Percentiles rank a stretch among this genome's conserved stretches.
Conservation (phyloP, 2,797 vertebrate species). For the Peromyscus melanophrys region DNA sequence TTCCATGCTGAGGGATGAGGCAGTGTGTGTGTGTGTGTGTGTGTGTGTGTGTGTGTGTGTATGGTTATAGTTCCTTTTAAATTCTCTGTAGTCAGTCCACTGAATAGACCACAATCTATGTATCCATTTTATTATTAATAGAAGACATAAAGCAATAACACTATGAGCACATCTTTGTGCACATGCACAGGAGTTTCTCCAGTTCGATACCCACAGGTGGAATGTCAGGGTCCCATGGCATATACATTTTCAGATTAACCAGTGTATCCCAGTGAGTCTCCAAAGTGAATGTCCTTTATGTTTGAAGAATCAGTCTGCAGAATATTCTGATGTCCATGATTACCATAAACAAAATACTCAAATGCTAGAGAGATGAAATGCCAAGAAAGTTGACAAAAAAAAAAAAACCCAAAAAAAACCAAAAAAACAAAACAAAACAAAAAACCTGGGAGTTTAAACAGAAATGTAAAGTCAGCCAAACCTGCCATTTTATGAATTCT, state of each 20-base stretch:
- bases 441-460: conserved; percentile 12
- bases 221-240: not conserved
- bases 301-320: conserved; percentile 27
- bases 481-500: conserved; percentile 17
- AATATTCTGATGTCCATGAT: conserved; percentile 9
- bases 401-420: not conserved
- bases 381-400: not conserved
- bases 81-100: not conserved
- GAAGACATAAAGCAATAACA: not conserved
- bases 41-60: not conserved
- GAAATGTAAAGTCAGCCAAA: not conserved
- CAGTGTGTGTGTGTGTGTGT: too few species aligned
- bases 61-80: not conserved
- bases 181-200: not conserved
- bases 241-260: not conserved
- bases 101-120: not conserved
- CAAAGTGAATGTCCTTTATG: not conserved
- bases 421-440: not conserved
- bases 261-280: not conserved
- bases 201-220: not conserved
- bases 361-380: not conserved
- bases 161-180: not conserved
- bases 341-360: not conserved
- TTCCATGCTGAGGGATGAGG: too few species aligned
- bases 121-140: not conserved